Conservation (phyloP, 1,140 invertebrate genomes). For the Hyphantria cunea region DNA sequence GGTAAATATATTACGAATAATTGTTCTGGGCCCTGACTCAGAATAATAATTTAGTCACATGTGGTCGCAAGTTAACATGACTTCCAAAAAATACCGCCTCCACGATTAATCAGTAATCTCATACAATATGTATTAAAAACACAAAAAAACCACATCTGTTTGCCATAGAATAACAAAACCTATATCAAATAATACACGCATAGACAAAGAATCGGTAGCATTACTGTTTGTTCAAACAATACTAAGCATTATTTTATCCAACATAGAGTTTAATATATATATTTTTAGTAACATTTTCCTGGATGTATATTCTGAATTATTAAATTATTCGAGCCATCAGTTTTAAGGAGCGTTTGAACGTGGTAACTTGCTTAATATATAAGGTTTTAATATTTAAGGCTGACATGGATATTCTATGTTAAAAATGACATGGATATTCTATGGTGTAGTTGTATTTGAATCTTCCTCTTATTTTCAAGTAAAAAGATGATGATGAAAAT, state of each 20-base stretch:
- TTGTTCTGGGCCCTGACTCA: too few species aligned
- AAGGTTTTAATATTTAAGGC: neutral
- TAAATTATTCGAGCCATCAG: slow-evolving; percentile 33
- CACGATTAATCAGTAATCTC: neutral
- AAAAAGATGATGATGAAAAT: too few species aligned
- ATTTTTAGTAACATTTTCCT: slow-evolving; percentile 9
- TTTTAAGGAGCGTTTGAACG: slow-evolving; percentile 16
- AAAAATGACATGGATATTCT: neutral
- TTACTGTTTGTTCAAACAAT: slow-evolving; percentile 16
- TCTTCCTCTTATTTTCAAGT: neutral
- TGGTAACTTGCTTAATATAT: neutral
- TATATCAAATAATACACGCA: slow-evolving; percentile 25
- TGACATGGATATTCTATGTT: neutral
- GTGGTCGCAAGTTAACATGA: too few species aligned
- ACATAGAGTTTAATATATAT: slow-evolving; percentile 18
- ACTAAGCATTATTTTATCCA: slow-evolving; percentile 19
- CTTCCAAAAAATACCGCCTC: too few species aligned
- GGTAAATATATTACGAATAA: too few species aligned
- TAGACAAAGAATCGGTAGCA: slow-evolving; percentile 12
- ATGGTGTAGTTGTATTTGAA: neutral
- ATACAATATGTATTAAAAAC: neutral
- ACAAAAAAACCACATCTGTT: neutral
- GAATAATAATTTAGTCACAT: too few species aligned
- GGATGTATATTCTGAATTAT: slow-evolving; percentile 22
- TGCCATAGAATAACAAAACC: slow-evolving; percentile 17